Conservation (phyloP, 2,797 vertebrate genomes). For the Petrocephalus sullivani region DNA sequence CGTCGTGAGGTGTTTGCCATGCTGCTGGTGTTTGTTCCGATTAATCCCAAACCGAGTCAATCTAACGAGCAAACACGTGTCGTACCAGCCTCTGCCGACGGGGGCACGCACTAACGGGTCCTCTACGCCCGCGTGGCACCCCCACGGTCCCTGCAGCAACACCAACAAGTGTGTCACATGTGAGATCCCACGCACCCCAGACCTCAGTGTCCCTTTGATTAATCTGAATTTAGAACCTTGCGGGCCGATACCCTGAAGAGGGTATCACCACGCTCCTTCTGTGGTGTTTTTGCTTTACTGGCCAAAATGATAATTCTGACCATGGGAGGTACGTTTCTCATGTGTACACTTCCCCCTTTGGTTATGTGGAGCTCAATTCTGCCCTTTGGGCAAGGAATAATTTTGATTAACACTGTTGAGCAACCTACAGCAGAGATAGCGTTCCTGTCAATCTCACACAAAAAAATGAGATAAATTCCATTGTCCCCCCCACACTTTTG, state of each 20-base stretch:
- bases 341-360: constrained; percentile 41
- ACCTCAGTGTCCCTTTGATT: constrained; percentile 41
- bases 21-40: constrained; percentile 28
- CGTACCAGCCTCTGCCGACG: neutral
- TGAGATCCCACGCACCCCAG: neutral
- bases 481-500: neutral
- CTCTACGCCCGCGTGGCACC: neutral
- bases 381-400: constrained; percentile 35
- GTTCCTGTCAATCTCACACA: neutral
- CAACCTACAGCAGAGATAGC: neutral
- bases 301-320: constrained; percentile 43
- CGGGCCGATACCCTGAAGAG: constrained; percentile 44
- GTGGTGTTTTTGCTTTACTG: constrained; percentile 49
- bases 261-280: constrained; percentile 23
- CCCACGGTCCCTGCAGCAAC: neutral
- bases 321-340: constrained; percentile 44
- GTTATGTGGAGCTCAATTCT: constrained; percentile 52
- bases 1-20: constrained; percentile 15
- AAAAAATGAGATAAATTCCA: neutral
- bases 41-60: constrained; percentile 32
- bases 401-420: neutral
- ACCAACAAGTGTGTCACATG: neutral
- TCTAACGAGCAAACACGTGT: constrained; percentile 26
- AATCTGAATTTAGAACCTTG: constrained; percentile 52
- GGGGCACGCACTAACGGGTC: neutral